phyloP scores from a whole-genome alignment of 2,113 vertebrate species.

The Lagopus leucura region DNA sequence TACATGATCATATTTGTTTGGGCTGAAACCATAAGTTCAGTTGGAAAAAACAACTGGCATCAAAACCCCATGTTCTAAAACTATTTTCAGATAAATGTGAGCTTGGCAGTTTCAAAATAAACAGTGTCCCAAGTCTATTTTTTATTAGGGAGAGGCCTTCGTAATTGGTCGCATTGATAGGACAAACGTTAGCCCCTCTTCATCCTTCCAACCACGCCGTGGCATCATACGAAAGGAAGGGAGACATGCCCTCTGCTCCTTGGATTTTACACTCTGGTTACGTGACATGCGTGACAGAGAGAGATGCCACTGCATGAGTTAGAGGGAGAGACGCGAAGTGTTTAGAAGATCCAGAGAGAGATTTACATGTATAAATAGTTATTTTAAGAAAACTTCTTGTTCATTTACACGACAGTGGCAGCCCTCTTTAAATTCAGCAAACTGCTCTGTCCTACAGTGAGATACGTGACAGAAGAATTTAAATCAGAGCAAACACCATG shows the following conservation, averaged over 20 bases:
- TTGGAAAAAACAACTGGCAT: not conserved
- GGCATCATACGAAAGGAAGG: not conserved
- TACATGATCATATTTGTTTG: not conserved
- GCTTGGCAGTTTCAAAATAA: not conserved
- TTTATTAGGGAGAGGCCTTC: not conserved
- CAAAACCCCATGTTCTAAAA: not conserved
- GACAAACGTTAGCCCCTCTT: not conserved
- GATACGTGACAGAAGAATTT: not conserved
- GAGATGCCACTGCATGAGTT: conserved; percentile 29
- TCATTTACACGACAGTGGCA: conserved; percentile 29
- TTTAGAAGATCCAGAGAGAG: conserved; percentile 21
- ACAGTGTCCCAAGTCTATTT: not conserved
- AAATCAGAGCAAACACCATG: conserved; percentile 10
- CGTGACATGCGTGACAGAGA: conserved; percentile 19
- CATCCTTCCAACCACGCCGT: not conserved
- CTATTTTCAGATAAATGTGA: not conserved
- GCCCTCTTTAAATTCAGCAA: conserved; percentile 17
- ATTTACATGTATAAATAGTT: conserved; percentile 50
- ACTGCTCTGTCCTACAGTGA: conserved; percentile 13
- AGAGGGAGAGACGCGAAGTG: conserved; percentile 6
- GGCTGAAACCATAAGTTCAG: not conserved
- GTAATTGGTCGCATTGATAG: not conserved
- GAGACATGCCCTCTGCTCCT: conserved; percentile 26
- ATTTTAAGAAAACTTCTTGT: conserved; percentile 57
- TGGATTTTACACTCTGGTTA: conserved; percentile 14